These are phyloP conservation scores for Naso thynnoides DNA, from an alignment of 2,797 vertebrate genomes.

Conservation along the genomic window DNA sequence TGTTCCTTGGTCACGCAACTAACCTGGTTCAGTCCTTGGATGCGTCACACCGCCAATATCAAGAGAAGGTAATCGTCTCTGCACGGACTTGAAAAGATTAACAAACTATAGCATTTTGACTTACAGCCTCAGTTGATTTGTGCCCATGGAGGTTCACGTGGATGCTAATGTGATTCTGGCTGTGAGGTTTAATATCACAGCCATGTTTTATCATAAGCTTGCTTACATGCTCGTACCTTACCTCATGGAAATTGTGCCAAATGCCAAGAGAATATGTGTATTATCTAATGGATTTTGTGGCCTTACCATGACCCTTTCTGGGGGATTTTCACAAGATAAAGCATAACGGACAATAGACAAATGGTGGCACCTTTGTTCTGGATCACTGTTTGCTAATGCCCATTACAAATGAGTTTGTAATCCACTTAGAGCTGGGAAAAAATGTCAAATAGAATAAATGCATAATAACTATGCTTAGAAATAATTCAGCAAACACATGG, in stretches of 20 bases:
- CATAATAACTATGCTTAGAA: constrained; percentile 31
- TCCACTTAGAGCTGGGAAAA: constrained; percentile 66
- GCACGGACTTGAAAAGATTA: constrained; percentile 3
- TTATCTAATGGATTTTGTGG: constrained; percentile 71
- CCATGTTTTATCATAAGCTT: constrained; percentile 49
- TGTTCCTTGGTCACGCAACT: constrained; percentile 96
- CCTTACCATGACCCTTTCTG: constrained; percentile 49
- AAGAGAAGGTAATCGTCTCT: constrained; percentile 90
- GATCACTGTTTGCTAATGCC: constrained; percentile 70
- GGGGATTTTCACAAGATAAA: constrained; percentile 75
- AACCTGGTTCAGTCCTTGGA: constrained; percentile 95
- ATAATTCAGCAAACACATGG: constrained; percentile 64
- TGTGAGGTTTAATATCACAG: constrained; percentile 55
- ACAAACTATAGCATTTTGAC: constrained; percentile 31
- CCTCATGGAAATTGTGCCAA: constrained; percentile 49
- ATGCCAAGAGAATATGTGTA: constrained; percentile 57
- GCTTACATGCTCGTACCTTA: constrained; percentile 41
- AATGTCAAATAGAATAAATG: constrained; percentile 47
- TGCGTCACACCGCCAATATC: constrained; percentile 95
- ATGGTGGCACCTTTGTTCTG: constrained; percentile 66
- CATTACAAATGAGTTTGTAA: constrained; percentile 78
- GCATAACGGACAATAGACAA: constrained; percentile 63
- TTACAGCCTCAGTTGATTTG: constrained; percentile 16
- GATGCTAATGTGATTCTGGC: constrained; percentile 48
- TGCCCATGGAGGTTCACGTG: constrained; percentile 38